These are phyloP conservation scores for Maniola jurtina DNA, from an alignment of 1,140 invertebrate species.

Conservation along the genomic window DNA sequence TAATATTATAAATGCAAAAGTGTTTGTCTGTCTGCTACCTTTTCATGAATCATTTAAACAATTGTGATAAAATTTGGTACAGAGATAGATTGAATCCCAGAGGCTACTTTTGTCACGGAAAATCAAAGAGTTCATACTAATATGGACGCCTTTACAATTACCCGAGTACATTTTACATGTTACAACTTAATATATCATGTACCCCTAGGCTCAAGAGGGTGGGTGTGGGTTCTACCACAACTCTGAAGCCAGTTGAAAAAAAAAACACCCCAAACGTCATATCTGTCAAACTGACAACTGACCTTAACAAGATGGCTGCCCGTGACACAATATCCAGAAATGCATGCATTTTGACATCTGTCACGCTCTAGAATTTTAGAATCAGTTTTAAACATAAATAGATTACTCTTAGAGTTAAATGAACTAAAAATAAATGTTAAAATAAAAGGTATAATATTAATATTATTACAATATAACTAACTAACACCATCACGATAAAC, in stretches of 20 bases:
- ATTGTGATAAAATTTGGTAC: too few relatives aligned
- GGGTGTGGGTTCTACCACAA: too few relatives aligned
- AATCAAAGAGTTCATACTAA: too few relatives aligned
- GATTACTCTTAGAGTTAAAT: neutral
- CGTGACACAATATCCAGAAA: conserved; percentile 63
- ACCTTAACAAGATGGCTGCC: conserved; percentile 70
- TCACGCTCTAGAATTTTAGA: conserved; percentile 74
- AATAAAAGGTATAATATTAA: neutral
- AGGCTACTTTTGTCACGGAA: too few relatives aligned
- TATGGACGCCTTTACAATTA: too few relatives aligned
- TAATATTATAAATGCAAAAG: too few relatives aligned
- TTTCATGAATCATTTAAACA: too few relatives aligned
- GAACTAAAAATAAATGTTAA: neutral
- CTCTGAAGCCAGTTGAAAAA: neutral
- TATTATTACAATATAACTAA: neutral
- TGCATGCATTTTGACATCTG: conserved; percentile 71
- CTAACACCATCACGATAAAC: conserved; percentile 1
- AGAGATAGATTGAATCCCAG: too few relatives aligned
- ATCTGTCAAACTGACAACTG: conserved; percentile 26
- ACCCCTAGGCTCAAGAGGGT: too few relatives aligned
- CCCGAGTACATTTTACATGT: too few relatives aligned
- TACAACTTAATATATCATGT: too few relatives aligned
- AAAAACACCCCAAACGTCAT: conserved; percentile 8
- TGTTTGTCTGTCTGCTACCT: too few relatives aligned
- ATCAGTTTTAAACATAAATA: conserved; percentile 16